Percentiles rank a stretch among this genome's conserved stretches.
Evolutionary conservation across 2,797 vertebrate genomes (phyloP).

Genomic region (Erethizon dorsatum): DNA sequence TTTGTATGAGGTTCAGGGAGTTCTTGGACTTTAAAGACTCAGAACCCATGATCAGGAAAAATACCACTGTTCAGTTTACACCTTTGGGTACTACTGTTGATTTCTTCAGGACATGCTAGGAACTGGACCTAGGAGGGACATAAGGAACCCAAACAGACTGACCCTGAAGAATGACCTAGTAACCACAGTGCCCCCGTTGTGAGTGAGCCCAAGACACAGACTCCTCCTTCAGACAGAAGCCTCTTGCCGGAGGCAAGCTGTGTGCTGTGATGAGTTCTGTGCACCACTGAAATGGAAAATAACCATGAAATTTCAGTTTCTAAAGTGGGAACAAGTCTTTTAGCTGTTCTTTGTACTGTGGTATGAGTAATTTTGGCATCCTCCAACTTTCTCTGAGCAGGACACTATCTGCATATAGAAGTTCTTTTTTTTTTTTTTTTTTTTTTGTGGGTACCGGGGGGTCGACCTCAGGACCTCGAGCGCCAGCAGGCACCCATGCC

Average conservation of each 20-base stretch:
- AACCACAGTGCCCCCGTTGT: background rate
- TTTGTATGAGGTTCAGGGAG: background rate
- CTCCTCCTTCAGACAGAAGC: background rate
- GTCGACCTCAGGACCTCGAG: too few relatives aligned
- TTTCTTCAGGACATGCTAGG: conserved; percentile 2
- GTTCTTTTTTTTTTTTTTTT: too few relatives aligned
- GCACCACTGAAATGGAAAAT: background rate
- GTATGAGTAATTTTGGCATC: background rate
- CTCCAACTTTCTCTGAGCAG: background rate
- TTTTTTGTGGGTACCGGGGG: too few relatives aligned
- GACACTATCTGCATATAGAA: background rate
- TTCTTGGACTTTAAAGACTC: background rate
- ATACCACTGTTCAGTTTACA: background rate
- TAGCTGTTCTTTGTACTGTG: background rate
- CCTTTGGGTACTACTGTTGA: background rate
- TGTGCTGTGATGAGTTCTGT: background rate
- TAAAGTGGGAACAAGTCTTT: background rate
- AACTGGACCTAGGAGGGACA: background rate
- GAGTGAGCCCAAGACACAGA: background rate
- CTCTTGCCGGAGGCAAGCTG: background rate
- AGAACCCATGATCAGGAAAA: background rate
- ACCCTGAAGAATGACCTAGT: background rate
- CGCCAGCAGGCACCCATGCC: too few relatives aligned
- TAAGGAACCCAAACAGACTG: background rate
- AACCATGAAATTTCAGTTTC: background rate